Evolutionary conservation across 2,888 invertebrate genomes (phyloP), one percentile per base, ranked within the genome.

Genomic region (Hirudinaria manillensis): DNA sequence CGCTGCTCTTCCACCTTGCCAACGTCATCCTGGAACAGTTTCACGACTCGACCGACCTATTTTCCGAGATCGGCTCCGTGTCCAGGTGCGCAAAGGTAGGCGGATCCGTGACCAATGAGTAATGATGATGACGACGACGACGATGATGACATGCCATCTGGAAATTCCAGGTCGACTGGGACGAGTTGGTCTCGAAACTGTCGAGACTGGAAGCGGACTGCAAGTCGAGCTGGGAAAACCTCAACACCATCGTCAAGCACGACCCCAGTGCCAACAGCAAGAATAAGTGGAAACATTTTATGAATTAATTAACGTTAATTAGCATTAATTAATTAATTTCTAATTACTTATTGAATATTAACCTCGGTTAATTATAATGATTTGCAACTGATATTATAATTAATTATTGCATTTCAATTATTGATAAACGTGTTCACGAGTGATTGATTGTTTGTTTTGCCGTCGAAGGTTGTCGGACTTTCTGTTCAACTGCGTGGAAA

Each of bases 1-100:
- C 98, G 7, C 88, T 99, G 77, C 88, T 99, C 77, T 95, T 98
- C 86, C 99, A 99, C 86, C 36, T 77, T 19, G 97, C 97, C 85
- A 93, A 93, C 86, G 94, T 97, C 89, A 94, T 99, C 78, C 92
- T 96, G 88, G 96, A 98, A 83, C 93, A 95, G 85, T 94, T 92
- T 86, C 92, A 94, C 0, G 95, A 96, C 80, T 93, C 93, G 56
- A 92, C 93, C 27, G 98, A 99, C 88, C 90, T 99, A 79, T 98
- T 99, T 86, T 96, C 96, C 71, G 99, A 89, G 78, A 85, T 89
- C 24, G 88, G 88, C 29, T 84, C 87, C 19, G 82, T 88, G 53
- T 84, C 86, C 10, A 81, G 88, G 71, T 87, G 87, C 81, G 84
- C 87, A 65, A 84, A 96, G 89, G 93, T 93, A 6, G 27, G 71